Evolutionary conservation across 2,888 invertebrate genomes (phyloP), one percentile per base, ranked within the genome.

Genomic region (Thera obeliscata): DNA sequence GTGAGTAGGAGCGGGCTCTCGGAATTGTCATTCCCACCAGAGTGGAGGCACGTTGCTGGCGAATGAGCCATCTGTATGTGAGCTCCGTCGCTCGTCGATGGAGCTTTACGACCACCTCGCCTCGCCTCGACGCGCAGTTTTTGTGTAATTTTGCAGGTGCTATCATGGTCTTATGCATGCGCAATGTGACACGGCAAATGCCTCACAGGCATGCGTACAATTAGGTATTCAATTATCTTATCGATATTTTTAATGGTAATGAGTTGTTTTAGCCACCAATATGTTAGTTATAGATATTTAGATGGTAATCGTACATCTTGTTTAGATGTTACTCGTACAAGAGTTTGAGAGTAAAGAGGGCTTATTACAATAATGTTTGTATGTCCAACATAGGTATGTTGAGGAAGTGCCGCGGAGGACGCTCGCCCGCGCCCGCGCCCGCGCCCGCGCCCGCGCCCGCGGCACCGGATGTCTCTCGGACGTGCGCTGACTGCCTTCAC

Each of bases 61-160:
- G 76, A 79, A 77, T 76, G 72, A 72, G 76, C 64, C 75, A 63
- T 77, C 82, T 82, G 85, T 84, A 83, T 75, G 75, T 67, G 72
- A 73, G 36, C 79, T 56, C 38, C 43, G 73, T 74, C 70, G 66
- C 66, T 64, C 73, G 75, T 75, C 78, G 77, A 74, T 76, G 74
- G 71, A 76, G 71, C 71, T 71, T 77, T 78, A 83, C 76, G 74
- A 72, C 66, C 77, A 67, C 78, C 79, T 78, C 74, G 71, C 70
- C 63, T 74, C 76, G 76, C 73, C 63, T 74, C 76, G 77, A 78
- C 77, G 77, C 70, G 78, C 72, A 75, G 76, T 79, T 79, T 80
- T 84, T 81, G 76, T 78, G 74, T 65, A 71, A 77, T 76, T 77
- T 73, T 72, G 79, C 82, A 79, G 83, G 78, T 80, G 81, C 69